These are phyloP conservation scores for Vombatus ursinus DNA, from an alignment of 2,113 vertebrate genomes.

Conservation along the genomic window DNA sequence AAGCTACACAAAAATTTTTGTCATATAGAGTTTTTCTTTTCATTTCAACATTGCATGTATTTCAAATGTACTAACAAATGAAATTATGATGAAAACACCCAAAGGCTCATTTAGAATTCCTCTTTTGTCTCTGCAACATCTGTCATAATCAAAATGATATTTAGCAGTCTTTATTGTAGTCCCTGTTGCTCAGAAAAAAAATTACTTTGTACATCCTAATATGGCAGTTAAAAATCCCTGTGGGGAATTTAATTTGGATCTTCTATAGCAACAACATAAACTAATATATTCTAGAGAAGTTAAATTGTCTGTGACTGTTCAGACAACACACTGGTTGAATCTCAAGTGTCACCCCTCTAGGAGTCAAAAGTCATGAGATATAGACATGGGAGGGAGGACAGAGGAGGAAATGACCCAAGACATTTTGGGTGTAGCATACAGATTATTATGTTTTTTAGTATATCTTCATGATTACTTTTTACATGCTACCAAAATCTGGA, in stretches of 20 bases:
- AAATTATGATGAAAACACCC: slow-evolving; percentile 52
- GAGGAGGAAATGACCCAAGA: neutral
- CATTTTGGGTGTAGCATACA: neutral
- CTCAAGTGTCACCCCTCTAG: slow-evolving; percentile 19
- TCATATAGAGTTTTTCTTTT: slow-evolving; percentile 18
- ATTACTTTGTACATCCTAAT: slow-evolving; percentile 50
- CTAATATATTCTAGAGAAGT: slow-evolving; percentile 58
- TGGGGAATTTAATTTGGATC: slow-evolving; percentile 72
- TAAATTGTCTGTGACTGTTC: slow-evolving; percentile 69
- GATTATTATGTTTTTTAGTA: rapidly evolving
- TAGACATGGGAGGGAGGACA: slow-evolving; percentile 14
- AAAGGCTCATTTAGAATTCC: slow-evolving; percentile 66
- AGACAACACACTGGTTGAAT: slow-evolving; percentile 54
- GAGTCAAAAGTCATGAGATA: slow-evolving; percentile 1
- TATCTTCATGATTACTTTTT: neutral
- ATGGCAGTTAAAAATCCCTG: slow-evolving; percentile 69
- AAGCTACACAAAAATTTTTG: slow-evolving; percentile 6
- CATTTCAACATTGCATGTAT: neutral
- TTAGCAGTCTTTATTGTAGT: slow-evolving; percentile 54
- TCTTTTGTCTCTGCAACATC: slow-evolving; percentile 67
- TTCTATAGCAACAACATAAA: slow-evolving; percentile 60
- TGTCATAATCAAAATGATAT: slow-evolving; percentile 73
- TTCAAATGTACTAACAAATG: slow-evolving; percentile 41
- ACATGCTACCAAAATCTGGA: neutral
- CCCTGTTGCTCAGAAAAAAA: slow-evolving; percentile 47